phyloP scores from a whole-genome alignment of 2,113 vertebrate genomes.

The Cepphus grylle region DNA sequence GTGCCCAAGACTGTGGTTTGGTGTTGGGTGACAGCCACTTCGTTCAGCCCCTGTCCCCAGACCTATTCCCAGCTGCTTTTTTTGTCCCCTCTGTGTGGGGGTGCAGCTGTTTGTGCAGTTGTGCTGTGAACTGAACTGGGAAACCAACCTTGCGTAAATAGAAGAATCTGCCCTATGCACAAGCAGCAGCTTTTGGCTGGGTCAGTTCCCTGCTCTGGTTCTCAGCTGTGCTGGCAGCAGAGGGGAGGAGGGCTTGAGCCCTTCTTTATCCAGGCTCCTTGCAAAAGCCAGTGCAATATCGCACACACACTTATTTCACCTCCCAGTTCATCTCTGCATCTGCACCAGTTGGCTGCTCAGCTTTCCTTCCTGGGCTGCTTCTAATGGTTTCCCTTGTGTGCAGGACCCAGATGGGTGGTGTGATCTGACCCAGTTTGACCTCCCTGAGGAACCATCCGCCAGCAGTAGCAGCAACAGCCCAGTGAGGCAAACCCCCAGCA shows the following conservation, averaged over 20 bases:
- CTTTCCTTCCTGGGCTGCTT: not conserved
- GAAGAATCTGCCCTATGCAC: not conserved
- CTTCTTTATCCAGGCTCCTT: not conserved
- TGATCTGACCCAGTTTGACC: slow-evolving; percentile 90
- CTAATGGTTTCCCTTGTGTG: not conserved
- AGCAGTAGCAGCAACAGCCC: slow-evolving; percentile 38
- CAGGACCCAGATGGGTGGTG: slow-evolving; percentile 95
- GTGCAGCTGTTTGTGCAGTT: slow-evolving; percentile 35
- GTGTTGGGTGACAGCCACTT: not conserved
- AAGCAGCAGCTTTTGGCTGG: not conserved
- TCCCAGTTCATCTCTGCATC: not conserved
- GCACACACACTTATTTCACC: not conserved
- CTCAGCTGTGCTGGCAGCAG: not conserved
- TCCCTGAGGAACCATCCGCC: slow-evolving; percentile 76
- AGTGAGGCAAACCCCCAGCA: not conserved
- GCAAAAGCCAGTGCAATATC: not conserved
- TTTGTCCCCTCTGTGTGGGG: not conserved
- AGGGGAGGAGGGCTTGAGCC: not conserved
- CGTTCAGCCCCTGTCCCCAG: not conserved
- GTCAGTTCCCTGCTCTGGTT: not conserved
- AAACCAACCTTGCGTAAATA: not conserved
- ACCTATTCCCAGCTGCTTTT: not conserved
- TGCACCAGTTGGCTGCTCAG: not conserved
- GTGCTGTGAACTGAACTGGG: not conserved
- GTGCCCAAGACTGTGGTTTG: not conserved